These are phyloP conservation scores for Belgica antarctica DNA, from an alignment of 2,888 invertebrate species.

Conservation along the genomic window DNA sequence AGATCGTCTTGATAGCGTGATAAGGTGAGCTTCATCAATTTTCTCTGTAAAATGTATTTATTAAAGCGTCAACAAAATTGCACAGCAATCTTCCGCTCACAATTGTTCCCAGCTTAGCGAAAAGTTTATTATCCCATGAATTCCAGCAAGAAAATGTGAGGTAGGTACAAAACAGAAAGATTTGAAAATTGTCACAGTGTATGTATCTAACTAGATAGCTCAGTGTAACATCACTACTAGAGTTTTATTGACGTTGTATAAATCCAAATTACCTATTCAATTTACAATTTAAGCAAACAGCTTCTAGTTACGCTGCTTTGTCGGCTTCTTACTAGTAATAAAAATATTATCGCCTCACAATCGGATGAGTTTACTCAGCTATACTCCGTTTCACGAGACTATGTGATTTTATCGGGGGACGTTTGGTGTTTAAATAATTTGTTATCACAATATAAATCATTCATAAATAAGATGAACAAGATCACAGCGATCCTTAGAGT, in stretches of 20 bases:
- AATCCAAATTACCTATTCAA: no score
- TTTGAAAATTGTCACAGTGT: no score
- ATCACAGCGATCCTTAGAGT: constrained; percentile 23
- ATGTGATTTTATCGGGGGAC: no score
- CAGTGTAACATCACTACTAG: no score
- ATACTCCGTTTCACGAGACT: not conserved
- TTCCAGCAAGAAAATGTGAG: constrained; percentile 19
- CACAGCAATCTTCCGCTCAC: constrained; percentile 40
- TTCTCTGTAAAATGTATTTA: no score
- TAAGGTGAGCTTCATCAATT: constrained; percentile 29
- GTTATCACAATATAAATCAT: constrained; percentile 34
- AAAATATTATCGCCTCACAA: no score
- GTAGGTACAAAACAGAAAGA: no score
- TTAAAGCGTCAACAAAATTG: not conserved
- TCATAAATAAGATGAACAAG: constrained; percentile 33
- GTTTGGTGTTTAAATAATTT: constrained; percentile 42
- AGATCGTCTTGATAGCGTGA: constrained; percentile 40
- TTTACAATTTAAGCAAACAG: no score
- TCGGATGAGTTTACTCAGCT: not conserved
- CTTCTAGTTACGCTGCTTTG: no score
- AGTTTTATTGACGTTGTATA: no score
- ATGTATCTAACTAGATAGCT: no score
- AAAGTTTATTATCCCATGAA: constrained; percentile 28
- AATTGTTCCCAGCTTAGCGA: constrained; percentile 40
- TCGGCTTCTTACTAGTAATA: no score